Percentiles rank a stretch among this genome's conserved stretches.
Conservation (phyloP, 2,113 vertebrate species). For the Phyllopteryx taeniolatus region DNA sequence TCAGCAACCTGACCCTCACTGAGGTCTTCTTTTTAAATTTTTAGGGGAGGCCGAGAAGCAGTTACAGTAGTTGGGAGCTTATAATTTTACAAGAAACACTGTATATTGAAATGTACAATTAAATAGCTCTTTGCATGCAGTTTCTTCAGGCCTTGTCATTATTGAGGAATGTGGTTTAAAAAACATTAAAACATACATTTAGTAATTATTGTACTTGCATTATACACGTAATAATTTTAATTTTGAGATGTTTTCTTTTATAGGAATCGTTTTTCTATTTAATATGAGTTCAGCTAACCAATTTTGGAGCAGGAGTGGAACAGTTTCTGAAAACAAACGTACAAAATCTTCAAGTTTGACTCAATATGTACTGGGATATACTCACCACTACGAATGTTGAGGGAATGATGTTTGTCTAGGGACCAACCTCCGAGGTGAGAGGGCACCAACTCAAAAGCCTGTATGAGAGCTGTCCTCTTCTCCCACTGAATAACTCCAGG, state of each 20-base stretch:
- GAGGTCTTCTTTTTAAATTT: neutral
- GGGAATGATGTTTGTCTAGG: slow-evolving; percentile 92
- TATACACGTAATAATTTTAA: neutral
- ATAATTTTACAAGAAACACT: neutral
- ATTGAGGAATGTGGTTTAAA: neutral
- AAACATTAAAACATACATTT: neutral
- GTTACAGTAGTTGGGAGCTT: neutral
- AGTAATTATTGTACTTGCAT: neutral
- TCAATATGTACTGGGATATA: neutral
- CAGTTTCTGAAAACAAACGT: neutral
- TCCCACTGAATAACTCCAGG: slow-evolving; percentile 92
- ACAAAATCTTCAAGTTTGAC: neutral
- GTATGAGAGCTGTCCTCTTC: slow-evolving; percentile 86
- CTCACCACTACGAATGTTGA: slow-evolving; percentile 95
- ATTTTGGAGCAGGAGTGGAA: neutral
- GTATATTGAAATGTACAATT: neutral
- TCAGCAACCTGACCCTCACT: neutral
- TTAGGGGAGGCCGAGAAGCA: neutral
- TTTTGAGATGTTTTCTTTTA: neutral
- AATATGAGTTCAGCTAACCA: neutral
- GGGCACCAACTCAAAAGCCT: slow-evolving; percentile 93
- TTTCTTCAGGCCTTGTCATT: neutral
- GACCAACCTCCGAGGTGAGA: slow-evolving; percentile 96
- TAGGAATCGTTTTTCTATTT: neutral
- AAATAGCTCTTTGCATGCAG: neutral